Conservation (phyloP, 2,113 vertebrate genomes). For the Lethenteron reissneri region DNA sequence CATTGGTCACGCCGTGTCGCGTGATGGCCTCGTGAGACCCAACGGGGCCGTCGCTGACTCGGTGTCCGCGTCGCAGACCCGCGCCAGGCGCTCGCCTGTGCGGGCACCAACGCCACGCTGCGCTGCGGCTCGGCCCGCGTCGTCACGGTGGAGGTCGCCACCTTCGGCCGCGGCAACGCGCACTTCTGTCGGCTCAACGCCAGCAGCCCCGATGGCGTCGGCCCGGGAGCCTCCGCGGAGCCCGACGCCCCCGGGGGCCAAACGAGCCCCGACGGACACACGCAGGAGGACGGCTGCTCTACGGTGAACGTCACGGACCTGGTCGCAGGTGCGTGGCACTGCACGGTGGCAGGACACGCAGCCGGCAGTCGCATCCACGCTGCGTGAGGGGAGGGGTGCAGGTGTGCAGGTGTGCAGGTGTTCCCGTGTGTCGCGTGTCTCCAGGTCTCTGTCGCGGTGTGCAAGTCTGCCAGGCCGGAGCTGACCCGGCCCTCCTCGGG, state of each 20-base stretch:
- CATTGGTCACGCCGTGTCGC: no score
- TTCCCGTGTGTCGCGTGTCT: background rate
- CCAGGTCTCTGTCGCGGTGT: background rate
- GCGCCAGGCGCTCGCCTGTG: background rate
- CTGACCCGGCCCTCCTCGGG: background rate
- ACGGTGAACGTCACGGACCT: background rate
- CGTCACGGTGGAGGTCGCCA: background rate
- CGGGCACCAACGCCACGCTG: constrained; percentile 1
- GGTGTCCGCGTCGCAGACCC: no score
- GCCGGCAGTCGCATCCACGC: no score
- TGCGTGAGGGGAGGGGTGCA: no score
- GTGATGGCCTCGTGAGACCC: no score
- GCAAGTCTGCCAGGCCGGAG: constrained; percentile 1
- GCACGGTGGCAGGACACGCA: no score
- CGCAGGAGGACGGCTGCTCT: background rate
- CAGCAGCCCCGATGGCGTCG: no score
- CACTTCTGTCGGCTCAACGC: background rate
- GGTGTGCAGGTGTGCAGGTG: no score
- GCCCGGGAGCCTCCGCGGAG: background rate
- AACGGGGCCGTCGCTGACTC: no score
- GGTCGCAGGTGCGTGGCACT: background rate
- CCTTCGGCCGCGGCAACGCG: background rate
- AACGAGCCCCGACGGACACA: no score
- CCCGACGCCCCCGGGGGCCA: background rate
- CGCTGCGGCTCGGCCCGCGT: background rate